Evolutionary conservation across 1,140 invertebrate species (phyloP), one percentile per base, ranked within the genome.

Genomic region (Microplitis demolitor): DNA sequence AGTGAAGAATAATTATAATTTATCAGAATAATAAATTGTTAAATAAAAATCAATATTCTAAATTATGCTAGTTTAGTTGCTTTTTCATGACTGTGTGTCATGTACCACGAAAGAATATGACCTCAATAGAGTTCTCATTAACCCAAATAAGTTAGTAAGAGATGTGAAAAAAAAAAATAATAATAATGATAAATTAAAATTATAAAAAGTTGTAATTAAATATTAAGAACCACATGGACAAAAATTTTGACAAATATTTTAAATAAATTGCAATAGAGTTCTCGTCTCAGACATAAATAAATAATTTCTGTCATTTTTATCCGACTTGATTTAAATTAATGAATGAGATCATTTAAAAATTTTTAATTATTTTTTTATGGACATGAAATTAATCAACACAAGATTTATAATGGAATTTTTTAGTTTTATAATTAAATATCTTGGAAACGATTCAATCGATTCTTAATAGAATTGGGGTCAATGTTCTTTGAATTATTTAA

Each of bases 71-170:
- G 60, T 71, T 73, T 61, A 54, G 62, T 56, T 62, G 31, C 54
- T 13, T 39, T 24, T 33, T 9, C 64, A 35, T 9, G 58, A 35
- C 60, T 33, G 64, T 58, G 33, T 54, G 45, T 16, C 62, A 45
- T 45, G 39, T 45, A 66, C 71, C 66, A 62, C 58, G 39, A 54
- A 66, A 70, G 39, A 45, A 53, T 66, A 66, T 37, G 53, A 64
- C 24, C 34, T 54, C 72, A 31, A 70, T 69, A 53, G 68, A 37
- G 60, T 74, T 74, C 72, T 74, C 67, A 74, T 74, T 74, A 74
- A 74, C 72, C 72, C 51, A 74, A 62, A 74, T 74, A 69, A 69
- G 37, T 68, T 64, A 9, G 37, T 14, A 51, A 45, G 35, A 37
- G 39, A 62, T 37, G 39, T n/a, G 9, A 16, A 39, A 61, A 53